Evolutionary conservation across 2,797 vertebrate genomes (phyloP).

Genomic region (Hydrophis major): DNA sequence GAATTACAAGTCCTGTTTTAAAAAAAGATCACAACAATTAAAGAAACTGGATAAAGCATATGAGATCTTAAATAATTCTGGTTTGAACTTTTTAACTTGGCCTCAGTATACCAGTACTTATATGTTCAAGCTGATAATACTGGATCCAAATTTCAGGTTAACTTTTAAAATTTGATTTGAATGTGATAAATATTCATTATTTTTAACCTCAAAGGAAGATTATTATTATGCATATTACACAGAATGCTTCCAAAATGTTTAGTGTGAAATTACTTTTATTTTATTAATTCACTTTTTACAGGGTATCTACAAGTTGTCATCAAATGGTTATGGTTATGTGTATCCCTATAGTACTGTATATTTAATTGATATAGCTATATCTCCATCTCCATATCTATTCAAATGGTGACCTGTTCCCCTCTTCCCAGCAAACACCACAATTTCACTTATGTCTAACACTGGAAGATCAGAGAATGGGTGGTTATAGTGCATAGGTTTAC

Average conservation of each 20-base stretch:
- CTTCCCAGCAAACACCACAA: neutral
- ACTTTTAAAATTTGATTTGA: neutral
- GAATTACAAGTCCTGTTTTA: constrained; percentile 64
- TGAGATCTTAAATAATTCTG: constrained; percentile 60
- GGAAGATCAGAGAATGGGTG: neutral
- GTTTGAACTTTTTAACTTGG: constrained; percentile 47
- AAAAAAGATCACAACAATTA: constrained; percentile 23
- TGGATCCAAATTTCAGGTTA: constrained; percentile 64
- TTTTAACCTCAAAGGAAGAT: neutral
- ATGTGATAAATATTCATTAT: neutral
- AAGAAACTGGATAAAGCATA: constrained; percentile 50
- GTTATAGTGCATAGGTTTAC: neutral
- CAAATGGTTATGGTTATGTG: neutral
- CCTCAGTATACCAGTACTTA: constrained; percentile 40
- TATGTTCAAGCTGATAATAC: constrained; percentile 55
- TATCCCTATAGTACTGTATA: neutral
- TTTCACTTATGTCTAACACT: neutral
- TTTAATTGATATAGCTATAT: neutral
- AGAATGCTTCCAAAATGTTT: neutral
- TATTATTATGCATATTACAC: neutral
- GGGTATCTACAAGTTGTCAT: neutral
- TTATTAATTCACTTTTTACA: neutral
- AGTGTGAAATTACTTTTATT: neutral
- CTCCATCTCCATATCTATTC: neutral
- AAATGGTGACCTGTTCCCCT: neutral